phyloP scores from a whole-genome alignment of 2,113 vertebrate species.

The Chlorocebus sabaeus region DNA sequence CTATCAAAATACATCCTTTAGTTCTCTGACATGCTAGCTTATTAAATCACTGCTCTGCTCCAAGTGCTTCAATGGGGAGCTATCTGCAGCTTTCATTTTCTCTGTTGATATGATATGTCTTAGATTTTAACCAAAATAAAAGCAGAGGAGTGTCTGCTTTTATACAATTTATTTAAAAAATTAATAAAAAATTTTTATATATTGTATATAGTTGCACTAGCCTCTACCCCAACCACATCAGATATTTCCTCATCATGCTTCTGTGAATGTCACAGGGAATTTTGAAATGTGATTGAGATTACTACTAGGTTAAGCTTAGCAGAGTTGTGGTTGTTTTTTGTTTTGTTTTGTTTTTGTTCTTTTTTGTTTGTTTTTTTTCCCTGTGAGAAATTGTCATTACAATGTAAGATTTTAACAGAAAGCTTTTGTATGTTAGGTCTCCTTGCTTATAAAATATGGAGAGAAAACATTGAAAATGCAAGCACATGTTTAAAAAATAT shows the following conservation, averaged over 20 bases:
- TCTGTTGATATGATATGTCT: not conserved
- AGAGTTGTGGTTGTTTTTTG: not conserved
- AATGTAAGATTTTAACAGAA: not conserved
- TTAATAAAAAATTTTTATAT: not conserved
- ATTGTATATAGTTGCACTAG: not conserved
- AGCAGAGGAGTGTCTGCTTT: not conserved
- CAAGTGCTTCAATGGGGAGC: not conserved
- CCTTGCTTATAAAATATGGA: not conserved
- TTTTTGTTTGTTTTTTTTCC: too few relatives aligned
- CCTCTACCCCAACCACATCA: not conserved
- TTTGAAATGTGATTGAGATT: not conserved
- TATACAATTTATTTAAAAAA: too few relatives aligned
- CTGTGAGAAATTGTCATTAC: not conserved
- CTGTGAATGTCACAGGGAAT: not conserved
- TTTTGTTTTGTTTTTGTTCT: too few relatives aligned
- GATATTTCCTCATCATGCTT: not conserved
- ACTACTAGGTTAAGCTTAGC: not conserved
- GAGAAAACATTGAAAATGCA: not conserved
- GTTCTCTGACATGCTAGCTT: conserved; percentile 45
- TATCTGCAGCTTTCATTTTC: not conserved
- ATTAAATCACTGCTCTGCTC: conserved; percentile 30
- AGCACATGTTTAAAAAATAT: not conserved
- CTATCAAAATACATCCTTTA: conserved; percentile 52
- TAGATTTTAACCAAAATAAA: not conserved
- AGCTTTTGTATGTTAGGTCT: not conserved